Conservation (phyloP, 2,888 invertebrate species). For the Alviniconcha strummeri region DNA sequence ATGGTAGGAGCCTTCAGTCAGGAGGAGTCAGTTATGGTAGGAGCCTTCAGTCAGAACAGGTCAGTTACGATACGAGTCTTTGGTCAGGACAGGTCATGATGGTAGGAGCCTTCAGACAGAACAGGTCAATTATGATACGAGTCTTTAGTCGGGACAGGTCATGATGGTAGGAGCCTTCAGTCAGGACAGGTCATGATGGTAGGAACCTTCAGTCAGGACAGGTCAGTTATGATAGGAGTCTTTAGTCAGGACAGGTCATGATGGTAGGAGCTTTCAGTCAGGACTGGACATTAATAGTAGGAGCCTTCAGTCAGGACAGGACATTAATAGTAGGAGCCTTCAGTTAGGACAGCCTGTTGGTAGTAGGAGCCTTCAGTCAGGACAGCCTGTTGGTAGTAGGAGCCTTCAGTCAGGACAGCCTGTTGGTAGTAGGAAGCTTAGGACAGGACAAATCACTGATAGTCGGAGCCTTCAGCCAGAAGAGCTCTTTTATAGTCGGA, state of each 20-base stretch:
- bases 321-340: no score
- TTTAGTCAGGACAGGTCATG: conserved; percentile 68
- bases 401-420: no score
- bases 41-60: no score
- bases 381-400: conserved; percentile 65
- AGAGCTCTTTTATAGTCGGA: no score
- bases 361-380: conserved; percentile 76
- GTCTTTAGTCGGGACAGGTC: no score
- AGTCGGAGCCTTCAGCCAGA: no score
- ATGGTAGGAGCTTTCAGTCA: conserved; percentile 76
- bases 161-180: no score
- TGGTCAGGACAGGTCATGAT: conserved; percentile 59
- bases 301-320: no score
- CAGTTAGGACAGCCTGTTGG: no score
- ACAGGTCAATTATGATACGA: no score
- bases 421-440: conserved; percentile 77
- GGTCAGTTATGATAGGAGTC: conserved; percentile 47
- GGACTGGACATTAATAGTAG: conserved; percentile 38
- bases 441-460: conserved; percentile 60
- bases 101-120: no score
- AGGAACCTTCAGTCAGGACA: conserved; percentile 72
- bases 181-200: conserved; percentile 75
- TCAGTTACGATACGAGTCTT: conserved; percentile 78
- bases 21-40: conserved; percentile 54
- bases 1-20: conserved; percentile 76